These are phyloP conservation scores for Homalodisca vitripennis DNA, from an alignment of 1,140 invertebrate species.

Conservation along the genomic window DNA sequence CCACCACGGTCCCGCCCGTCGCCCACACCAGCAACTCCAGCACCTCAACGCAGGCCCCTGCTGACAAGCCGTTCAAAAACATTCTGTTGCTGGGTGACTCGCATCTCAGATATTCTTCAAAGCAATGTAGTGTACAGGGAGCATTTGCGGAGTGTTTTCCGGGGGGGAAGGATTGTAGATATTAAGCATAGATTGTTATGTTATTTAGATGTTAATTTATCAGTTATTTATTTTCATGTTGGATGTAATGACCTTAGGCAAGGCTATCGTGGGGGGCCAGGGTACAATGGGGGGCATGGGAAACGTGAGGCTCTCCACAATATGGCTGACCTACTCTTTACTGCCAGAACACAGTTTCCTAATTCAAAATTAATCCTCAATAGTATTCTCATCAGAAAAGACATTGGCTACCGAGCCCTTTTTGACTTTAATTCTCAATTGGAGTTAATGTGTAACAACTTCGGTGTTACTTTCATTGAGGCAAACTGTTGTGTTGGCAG, in stretches of 20 bases:
- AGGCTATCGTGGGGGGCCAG: not conserved
- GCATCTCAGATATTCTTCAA: not conserved
- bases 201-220: not conserved
- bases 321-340: slow-evolving; percentile 1
- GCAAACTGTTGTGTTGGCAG: not conserved
- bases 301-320: not conserved
- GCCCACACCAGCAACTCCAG: too few relatives aligned
- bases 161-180: not conserved
- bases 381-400: not conserved
- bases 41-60: too few relatives aligned
- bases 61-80: not conserved
- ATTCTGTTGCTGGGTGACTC: not conserved
- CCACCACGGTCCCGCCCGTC: too few relatives aligned
- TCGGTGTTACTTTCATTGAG: not conserved
- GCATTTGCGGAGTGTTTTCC: not conserved
- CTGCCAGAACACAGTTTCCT: not conserved
- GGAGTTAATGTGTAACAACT: slow-evolving; percentile 7
- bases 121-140: not conserved
- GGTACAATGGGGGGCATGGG: not conserved
- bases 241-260: not conserved
- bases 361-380: not conserved
- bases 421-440: not conserved
- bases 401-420: too few relatives aligned
- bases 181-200: not conserved
- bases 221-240: slow-evolving; percentile 9